Base-by-base conservation (phyloP, 2,888 invertebrate species). In the Rhyacophila evoluta region DNA sequence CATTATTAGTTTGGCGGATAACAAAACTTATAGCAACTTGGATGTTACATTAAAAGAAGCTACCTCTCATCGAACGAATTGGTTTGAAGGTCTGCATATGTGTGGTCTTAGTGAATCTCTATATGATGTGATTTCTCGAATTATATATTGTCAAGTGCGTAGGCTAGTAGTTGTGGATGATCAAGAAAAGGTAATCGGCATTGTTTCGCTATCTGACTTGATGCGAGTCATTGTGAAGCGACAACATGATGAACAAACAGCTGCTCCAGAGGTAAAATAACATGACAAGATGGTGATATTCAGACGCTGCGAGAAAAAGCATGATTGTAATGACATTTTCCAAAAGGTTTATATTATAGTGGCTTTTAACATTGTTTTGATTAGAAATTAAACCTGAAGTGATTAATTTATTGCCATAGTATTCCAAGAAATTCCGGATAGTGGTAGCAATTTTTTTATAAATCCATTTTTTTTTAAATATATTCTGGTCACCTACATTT, bases 1-100 rank as follows among this genome's bases (percentile, higher is more conserved):
- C 27, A 70, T 75, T 11, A 76, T 79, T 19, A 75, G 76, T 37
- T 36, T 76, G 15, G 76, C 76, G 6, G 41, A 55, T 15, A 74
- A 76, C 36, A 79, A 79, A 76, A 70, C 79, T 33, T 79, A 79
- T 15, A 36, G 72, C n/a, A 73, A 79, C 29, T 55, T 79, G n/a
- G 67, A 79, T 29, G 37, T 71, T n/a, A 37, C 79, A 4, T 75
- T 79, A 10, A 72, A 73, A 67, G 29, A 76, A 69, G 79, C 72
- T 8, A 69, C 38, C 68, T 19, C 72, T 33, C 69, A 69, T 28
- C 15, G 76, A 12, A 73, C 75, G 27, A 73, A 68, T 33, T 79
- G 76, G 76, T 76, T 73, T 12, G 79, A 79, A 68, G 73, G 79
- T n/a, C 12, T 79, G 10, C 73, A 79, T 25, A 79, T 29, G 37